phyloP scores from a whole-genome alignment of 2,113 vertebrate genomes.

The Thamnophis sirtalis region DNA sequence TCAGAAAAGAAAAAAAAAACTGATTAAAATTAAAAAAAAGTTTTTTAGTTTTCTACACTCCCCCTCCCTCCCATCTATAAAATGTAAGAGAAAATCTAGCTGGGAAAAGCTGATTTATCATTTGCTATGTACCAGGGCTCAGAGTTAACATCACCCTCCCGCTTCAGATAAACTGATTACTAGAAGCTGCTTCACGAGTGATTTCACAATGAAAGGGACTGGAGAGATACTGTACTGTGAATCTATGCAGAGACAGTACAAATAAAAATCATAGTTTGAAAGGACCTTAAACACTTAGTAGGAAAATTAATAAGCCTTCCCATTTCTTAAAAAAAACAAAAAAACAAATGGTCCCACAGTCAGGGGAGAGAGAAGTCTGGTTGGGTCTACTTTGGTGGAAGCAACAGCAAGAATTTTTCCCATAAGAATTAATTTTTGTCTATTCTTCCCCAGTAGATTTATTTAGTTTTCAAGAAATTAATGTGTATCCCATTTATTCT shows the following conservation, averaged over 20 bases:
- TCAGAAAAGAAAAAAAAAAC: not conserved
- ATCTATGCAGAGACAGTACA: not conserved
- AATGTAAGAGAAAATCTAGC: not conserved
- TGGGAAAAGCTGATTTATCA: not conserved
- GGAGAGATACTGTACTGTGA: not conserved
- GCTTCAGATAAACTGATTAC: not conserved
- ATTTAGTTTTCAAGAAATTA: not conserved
- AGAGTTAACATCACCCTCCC: not conserved
- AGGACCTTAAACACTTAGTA: not conserved
- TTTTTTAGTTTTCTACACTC: not conserved
- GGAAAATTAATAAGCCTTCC: not conserved
- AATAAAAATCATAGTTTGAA: not conserved
- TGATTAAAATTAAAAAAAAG: too few relatives aligned
- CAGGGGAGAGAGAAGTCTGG: not conserved
- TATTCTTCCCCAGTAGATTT: not conserved
- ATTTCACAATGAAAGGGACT: not conserved
- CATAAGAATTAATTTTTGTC: not conserved
- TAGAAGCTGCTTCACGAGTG: not conserved
- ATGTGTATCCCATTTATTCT: not conserved
- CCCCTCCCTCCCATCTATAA: not conserved
- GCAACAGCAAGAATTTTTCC: not conserved
- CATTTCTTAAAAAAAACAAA: not conserved
- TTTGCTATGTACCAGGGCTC: not conserved
- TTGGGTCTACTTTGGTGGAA: not conserved
- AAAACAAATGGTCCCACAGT: not conserved